Evolutionary conservation across 2,797 vertebrate genomes (phyloP), one percentile per base, ranked within the genome.

Genomic region (Moxostoma hubbsi): DNA sequence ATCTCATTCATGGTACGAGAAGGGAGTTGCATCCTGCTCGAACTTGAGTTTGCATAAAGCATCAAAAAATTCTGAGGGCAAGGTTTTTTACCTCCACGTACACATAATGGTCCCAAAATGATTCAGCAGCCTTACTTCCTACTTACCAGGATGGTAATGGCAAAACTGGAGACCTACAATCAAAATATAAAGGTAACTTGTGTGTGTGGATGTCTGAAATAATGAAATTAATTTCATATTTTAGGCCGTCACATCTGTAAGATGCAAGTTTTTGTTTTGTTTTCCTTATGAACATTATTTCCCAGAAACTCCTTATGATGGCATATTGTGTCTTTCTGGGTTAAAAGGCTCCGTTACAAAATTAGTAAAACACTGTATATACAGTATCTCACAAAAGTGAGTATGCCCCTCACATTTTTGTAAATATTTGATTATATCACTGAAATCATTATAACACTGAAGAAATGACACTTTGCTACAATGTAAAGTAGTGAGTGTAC

Each of bases 341-440:
- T 67, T n/a, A 81, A 89, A 88, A 83, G 36, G 70, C 91, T 93
- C 89, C 88, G 80, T 95, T 92, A 91, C 94, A 90, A 94, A 36
- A 36, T 36, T 36, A 36, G 36, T 36, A 36, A 2, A 36, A 36
- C 36, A 36, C 36, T 36, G 36, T 36, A 36, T 36, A 36, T 36
- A 24, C 24, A 24, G 24, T 24, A 24, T 24, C 24, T 24, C 24
- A 24, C 24, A 24, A 24, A 24, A 24, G 24, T 24, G 24, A 24
- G 24, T 24, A 2, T 2, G 3, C 24, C 24, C 24, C 24, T 24
- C 24, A 24, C 24, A 24, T 24, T 24, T 1, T 24, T 24, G 24
- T 24, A 24, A 24, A 24, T 24, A 24, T 24, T 24, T 24, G 24
- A 24, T 24, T 24, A 24, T 24, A 24, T 24, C 24, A n/a, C n/a